Evolutionary conservation across 2,113 vertebrate species (phyloP).

Genomic region (Rhombomys opimus): DNA sequence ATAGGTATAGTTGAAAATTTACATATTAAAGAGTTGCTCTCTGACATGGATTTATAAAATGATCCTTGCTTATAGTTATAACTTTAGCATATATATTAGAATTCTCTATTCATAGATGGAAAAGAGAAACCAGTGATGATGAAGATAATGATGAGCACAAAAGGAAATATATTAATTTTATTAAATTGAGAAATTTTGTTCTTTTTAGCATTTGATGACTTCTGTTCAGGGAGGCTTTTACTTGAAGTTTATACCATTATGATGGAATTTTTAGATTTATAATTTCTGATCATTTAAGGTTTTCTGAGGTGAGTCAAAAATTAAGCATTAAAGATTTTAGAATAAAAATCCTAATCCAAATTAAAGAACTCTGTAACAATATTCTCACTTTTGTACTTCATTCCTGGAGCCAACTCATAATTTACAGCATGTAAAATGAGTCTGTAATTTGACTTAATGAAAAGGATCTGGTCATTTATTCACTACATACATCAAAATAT

Average conservation of each 20-base stretch:
- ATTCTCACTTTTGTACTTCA: constrained; percentile 51
- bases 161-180: constrained; percentile 58
- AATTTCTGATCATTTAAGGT: constrained; percentile 26
- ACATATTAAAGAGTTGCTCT: constrained; percentile 74
- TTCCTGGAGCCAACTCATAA: constrained; percentile 50
- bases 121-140: constrained; percentile 51
- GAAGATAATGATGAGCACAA: constrained; percentile 61
- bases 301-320: constrained; percentile 44
- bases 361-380: not conserved
- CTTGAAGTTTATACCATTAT: constrained; percentile 61
- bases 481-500: not conserved
- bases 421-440: constrained; percentile 63
- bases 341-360: constrained; percentile 25
- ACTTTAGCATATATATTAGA: constrained; percentile 60
- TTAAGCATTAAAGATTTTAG: constrained; percentile 39
- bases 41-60: constrained; percentile 77
- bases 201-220: constrained; percentile 58
- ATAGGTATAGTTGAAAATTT: constrained; percentile 73
- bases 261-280: constrained; percentile 54
- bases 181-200: constrained; percentile 63
- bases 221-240: constrained; percentile 38
- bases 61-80: constrained; percentile 72
- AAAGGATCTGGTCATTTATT: constrained; percentile 73
- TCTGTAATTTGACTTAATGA: constrained; percentile 78
- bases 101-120: constrained; percentile 57